Percentiles rank a stretch among this genome's conserved stretches.
These are phyloP conservation scores for Aricia artaxerxes DNA, from an alignment of 2,888 invertebrate genomes.

Conservation along the genomic window DNA sequence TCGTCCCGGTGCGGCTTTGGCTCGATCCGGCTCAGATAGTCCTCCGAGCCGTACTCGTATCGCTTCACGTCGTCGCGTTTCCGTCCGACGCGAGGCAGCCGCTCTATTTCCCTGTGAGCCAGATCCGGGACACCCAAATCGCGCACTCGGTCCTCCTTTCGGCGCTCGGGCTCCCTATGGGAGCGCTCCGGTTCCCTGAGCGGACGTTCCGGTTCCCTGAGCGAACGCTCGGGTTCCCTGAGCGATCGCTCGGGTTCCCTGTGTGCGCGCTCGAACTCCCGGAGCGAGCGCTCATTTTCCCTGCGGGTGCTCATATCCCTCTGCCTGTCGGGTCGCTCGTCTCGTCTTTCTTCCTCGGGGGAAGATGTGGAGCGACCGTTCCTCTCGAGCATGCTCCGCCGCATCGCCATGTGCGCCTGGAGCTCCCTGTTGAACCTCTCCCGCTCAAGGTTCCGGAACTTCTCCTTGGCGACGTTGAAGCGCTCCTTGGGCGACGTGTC, in stretches of 20 bases:
- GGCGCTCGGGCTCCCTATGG: conserved; percentile 59
- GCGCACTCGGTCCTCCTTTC: conserved; percentile 66
- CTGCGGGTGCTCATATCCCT: conserved; percentile 68
- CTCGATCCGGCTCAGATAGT: conserved; percentile 68
- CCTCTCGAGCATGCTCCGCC: conserved; percentile 75
- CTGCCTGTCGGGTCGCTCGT: conserved; percentile 73
- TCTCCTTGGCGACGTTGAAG: conserved; percentile 92
- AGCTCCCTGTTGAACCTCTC: conserved; percentile 82
- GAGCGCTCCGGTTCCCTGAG: conserved; percentile 60
- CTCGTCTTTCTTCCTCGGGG: conserved; percentile 75
- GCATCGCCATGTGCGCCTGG: conserved; percentile 75
- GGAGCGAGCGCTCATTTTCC: conserved; percentile 72
- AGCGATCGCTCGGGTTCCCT: conserved; percentile 56
- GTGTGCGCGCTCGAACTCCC: conserved; percentile 53
- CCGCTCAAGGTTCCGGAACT: conserved; percentile 89
- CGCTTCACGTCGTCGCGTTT: conserved; percentile 71
- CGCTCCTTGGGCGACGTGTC: conserved; percentile 86
- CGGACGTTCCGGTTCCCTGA: conserved; percentile 56
- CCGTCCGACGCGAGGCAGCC: conserved; percentile 69
- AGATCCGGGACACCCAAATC: conserved; percentile 56
- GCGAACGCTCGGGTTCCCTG: conserved; percentile 63
- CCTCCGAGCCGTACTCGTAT: conserved; percentile 71
- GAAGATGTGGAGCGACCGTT: conserved; percentile 79
- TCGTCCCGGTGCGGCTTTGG: conserved; percentile 66
- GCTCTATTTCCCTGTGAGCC: conserved; percentile 66